These are phyloP conservation scores for Cololabis saira DNA, from an alignment of 2,113 vertebrate species.

Conservation along the genomic window DNA sequence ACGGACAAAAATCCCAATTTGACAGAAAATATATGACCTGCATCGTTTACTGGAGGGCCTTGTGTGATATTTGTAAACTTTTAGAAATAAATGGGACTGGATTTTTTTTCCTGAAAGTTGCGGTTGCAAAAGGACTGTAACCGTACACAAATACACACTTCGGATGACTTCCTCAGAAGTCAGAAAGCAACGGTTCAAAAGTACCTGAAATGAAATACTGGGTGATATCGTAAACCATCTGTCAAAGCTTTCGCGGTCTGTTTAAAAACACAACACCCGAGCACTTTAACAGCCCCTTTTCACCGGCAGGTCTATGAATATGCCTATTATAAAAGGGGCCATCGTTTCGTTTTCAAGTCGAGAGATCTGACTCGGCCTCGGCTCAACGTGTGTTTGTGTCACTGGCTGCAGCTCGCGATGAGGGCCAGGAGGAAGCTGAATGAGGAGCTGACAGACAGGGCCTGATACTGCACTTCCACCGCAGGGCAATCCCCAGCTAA, in stretches of 20 bases:
- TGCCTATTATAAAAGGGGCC: slow-evolving; percentile 67
- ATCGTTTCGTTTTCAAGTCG: slow-evolving; percentile 64
- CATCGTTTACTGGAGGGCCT: slow-evolving; percentile 24
- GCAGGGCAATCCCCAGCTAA: slow-evolving; percentile 75
- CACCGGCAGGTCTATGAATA: slow-evolving; percentile 71
- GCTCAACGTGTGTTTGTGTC: slow-evolving; percentile 61
- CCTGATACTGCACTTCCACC: slow-evolving; percentile 76
- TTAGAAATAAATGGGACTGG: slow-evolving; percentile 34
- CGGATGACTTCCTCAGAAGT: slow-evolving; percentile 58
- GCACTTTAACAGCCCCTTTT: slow-evolving; percentile 77
- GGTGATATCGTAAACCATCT: slow-evolving; percentile 78
- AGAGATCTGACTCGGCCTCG: slow-evolving; percentile 54
- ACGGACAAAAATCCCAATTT: slow-evolving; percentile 1
- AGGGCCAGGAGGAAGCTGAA: slow-evolving; percentile 70
- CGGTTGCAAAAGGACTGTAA: slow-evolving; percentile 39
- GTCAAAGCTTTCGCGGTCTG: slow-evolving; percentile 79
- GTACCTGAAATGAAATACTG: slow-evolving; percentile 75
- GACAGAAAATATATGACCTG: slow-evolving; percentile 22
- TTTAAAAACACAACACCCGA: slow-evolving; percentile 82
- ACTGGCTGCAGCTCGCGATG: slow-evolving; percentile 48
- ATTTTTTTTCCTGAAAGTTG: slow-evolving; percentile 54
- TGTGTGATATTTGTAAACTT: slow-evolving; percentile 44
- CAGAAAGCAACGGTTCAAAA: slow-evolving; percentile 64
- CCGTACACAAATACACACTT: slow-evolving; percentile 67
- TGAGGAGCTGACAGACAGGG: slow-evolving; percentile 80